A percentile compares a stretch with the other conserved stretches of the same genome.
Conservation (phyloP, 2,888 invertebrate species). For the Drosophila lutescens region DNA sequence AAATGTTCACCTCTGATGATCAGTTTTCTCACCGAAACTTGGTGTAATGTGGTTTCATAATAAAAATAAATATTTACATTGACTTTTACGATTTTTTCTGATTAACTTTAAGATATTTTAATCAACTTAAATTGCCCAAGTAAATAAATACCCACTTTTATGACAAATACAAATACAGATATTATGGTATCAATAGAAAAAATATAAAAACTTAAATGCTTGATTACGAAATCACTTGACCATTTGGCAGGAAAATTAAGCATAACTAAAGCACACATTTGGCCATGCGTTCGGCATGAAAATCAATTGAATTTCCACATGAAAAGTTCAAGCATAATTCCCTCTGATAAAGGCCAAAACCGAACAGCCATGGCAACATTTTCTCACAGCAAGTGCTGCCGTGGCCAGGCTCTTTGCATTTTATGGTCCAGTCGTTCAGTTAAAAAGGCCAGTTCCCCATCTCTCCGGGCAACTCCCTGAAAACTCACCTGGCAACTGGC, state of each 20-base stretch:
- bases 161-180: background rate
- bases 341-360: conserved; percentile 3
- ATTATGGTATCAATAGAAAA: background rate
- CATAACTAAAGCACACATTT: background rate
- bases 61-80: too few relatives aligned
- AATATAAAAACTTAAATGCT: background rate
- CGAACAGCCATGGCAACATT: conserved; percentile 42
- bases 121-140: background rate
- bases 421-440: conserved; percentile 51
- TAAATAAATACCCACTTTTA: background rate
- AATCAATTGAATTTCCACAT: conserved; percentile 12
- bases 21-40: conserved; percentile 7
- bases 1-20: conserved; percentile 5
- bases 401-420: conserved; percentile 65
- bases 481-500: conserved; percentile 48
- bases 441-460: conserved; percentile 4
- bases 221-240: background rate
- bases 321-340: conserved; percentile 20
- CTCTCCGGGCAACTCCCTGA: conserved; percentile 34
- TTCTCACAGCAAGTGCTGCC: conserved; percentile 51
- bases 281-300: background rate
- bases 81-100: too few relatives aligned
- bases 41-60: background rate
- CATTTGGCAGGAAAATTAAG: background rate
- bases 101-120: background rate